Percentiles rank a stretch among this genome's conserved stretches.
phyloP scores from a whole-genome alignment of 1,140 invertebrate species.

The Eupeodes corollae region DNA sequence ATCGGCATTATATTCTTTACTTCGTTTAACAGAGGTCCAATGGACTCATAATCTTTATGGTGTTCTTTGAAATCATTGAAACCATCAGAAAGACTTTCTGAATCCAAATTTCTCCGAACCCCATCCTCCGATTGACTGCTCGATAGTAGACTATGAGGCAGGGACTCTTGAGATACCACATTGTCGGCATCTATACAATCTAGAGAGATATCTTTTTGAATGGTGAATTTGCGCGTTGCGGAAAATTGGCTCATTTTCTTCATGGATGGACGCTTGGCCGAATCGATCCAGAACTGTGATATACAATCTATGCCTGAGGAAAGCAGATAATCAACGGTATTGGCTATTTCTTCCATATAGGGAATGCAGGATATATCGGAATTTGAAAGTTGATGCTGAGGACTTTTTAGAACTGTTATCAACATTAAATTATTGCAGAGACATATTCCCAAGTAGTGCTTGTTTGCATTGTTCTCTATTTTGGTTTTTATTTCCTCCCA shows the following conservation, averaged over 20 bases:
- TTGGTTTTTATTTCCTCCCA: slow-evolving; percentile 60
- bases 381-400: slow-evolving; percentile 37
- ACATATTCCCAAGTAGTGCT: slow-evolving; percentile 58
- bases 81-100: slow-evolving; percentile 46
- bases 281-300: slow-evolving; percentile 47
- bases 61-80: slow-evolving; percentile 45
- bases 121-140: slow-evolving; percentile 7
- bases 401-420: slow-evolving; percentile 59
- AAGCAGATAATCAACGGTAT: slow-evolving; percentile 53
- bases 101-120: slow-evolving; percentile 6
- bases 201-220: slow-evolving; percentile 31
- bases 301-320: slow-evolving; percentile 50
- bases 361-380: slow-evolving; percentile 32
- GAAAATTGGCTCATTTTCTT: slow-evolving; percentile 24
- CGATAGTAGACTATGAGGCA: background rate
- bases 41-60: slow-evolving; percentile 56
- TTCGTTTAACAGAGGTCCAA: slow-evolving; percentile 58
- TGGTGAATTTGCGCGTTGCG: slow-evolving; percentile 27
- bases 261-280: slow-evolving; percentile 42
- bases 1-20: slow-evolving; percentile 52
- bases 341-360: slow-evolving; percentile 55
- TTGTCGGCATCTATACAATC: slow-evolving; percentile 23
- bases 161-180: slow-evolving; percentile 15
- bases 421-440: slow-evolving; percentile 60
- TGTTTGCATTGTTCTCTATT: slow-evolving; percentile 30